These are phyloP conservation scores for Mythimna pallens DNA, from an alignment of 2,888 invertebrate genomes.

Conservation along the genomic window DNA sequence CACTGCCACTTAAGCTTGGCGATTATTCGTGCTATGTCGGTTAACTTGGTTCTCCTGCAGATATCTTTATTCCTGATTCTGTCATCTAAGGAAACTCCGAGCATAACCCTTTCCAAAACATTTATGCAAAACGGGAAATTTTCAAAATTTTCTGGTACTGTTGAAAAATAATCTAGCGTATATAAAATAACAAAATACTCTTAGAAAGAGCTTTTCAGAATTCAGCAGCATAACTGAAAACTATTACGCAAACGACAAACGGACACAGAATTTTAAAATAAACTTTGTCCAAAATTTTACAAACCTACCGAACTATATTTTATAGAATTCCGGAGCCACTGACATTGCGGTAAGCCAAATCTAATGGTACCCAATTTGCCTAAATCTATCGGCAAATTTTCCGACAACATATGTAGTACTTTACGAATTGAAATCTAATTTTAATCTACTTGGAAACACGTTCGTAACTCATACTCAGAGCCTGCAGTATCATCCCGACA, in stretches of 20 bases:
- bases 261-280: constrained; percentile 17
- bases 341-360: constrained; percentile 34
- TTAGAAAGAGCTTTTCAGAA: constrained; percentile 6
- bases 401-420: background rate
- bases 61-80: too few species aligned
- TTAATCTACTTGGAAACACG: constrained; percentile 19
- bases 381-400: constrained; percentile 44
- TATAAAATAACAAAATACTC: constrained; percentile 11
- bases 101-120: too few species aligned
- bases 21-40: too few species aligned
- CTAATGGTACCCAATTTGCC: constrained; percentile 49
- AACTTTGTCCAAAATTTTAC: constrained; percentile 13
- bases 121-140: background rate
- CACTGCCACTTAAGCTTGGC: too few species aligned
- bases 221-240: constrained; percentile 22
- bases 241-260: constrained; percentile 5
- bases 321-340: constrained; percentile 36
- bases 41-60: too few species aligned
- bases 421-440: constrained; percentile 19
- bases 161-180: background rate
- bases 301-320: too few species aligned
- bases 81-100: too few species aligned
- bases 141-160: background rate
- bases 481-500: too few species aligned
- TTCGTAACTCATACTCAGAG: too few species aligned